phyloP scores from a whole-genome alignment of 2,888 invertebrate genomes.

The Callimorpha dominula region DNA sequence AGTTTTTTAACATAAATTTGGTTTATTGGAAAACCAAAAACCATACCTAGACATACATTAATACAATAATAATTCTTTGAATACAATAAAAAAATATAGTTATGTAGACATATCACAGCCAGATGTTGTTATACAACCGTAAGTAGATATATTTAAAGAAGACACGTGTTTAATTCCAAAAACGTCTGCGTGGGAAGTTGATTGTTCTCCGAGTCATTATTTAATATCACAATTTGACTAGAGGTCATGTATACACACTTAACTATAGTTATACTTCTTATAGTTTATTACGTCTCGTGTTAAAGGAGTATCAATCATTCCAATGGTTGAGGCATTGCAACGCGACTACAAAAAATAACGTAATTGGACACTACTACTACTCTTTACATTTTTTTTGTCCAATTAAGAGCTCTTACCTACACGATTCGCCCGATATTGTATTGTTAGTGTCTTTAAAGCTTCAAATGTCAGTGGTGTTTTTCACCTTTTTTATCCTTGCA shows the following conservation, averaged over 20 bases:
- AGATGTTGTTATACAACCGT: slow-evolving; percentile 15
- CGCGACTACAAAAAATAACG: too few relatives aligned
- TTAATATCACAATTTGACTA: slow-evolving; percentile 1
- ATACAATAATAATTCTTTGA: not conserved
- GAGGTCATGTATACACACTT: not conserved
- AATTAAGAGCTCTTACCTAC: not conserved
- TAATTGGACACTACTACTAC: too few relatives aligned
- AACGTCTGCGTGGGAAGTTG: slow-evolving; percentile 15
- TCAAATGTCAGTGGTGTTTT: not conserved
- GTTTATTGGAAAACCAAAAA: not conserved
- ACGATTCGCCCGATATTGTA: not conserved
- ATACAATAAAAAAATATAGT: not conserved
- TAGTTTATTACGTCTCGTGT: not conserved
- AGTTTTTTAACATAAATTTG: not conserved
- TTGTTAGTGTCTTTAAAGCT: not conserved
- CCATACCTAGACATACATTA: not conserved
- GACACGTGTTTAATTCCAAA: slow-evolving; percentile 8
- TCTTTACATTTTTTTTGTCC: not conserved
- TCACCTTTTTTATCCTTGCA: not conserved
- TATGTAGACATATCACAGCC: not conserved
- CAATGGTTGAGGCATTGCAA: too few relatives aligned
- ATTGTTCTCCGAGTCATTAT: slow-evolving; percentile 12
- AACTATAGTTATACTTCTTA: not conserved
- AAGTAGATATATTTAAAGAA: not conserved
- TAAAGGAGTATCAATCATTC: too few relatives aligned